A percentile compares a stretch with the other conserved stretches of the same genome.
Evolutionary conservation across 2,113 vertebrate species (phyloP).

Genomic region (Syngnathus typhle): DNA sequence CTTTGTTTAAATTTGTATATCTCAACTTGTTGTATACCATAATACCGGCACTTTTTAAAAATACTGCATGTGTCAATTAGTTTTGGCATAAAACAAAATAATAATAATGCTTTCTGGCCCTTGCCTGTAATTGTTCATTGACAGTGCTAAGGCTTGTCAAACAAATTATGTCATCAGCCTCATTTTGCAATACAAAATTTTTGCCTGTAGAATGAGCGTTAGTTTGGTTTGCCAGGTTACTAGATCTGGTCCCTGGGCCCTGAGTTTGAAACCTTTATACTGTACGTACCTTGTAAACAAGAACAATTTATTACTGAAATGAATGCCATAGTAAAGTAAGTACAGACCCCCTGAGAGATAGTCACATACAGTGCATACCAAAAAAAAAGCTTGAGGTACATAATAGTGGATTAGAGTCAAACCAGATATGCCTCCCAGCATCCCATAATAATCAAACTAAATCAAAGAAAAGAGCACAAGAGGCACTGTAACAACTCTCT

Average conservation of each 20-base stretch:
- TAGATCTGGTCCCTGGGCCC: too few species aligned
- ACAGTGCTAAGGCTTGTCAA: too few species aligned
- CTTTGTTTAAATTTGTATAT: not conserved
- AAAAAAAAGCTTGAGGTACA: not conserved
- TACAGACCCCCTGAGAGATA: not conserved
- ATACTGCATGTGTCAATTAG: not conserved
- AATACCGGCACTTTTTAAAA: not conserved
- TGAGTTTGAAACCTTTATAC: too few species aligned
- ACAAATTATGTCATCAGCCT: too few species aligned
- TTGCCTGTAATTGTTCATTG: not conserved
- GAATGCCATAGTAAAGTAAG: not conserved
- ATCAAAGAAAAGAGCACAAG: not conserved
- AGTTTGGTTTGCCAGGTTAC: too few species aligned
- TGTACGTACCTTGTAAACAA: not conserved
- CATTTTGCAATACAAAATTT: too few species aligned
- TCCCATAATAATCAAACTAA: not conserved
- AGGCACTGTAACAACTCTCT: not conserved
- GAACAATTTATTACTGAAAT: not conserved
- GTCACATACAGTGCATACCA: not conserved
- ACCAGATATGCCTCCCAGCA: conserved; percentile 1
- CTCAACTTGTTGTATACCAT: not conserved
- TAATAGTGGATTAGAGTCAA: conserved; percentile 1
- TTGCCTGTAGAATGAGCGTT: too few species aligned
- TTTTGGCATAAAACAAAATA: not conserved
- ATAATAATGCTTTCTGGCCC: not conserved